Conservation (phyloP, 2,797 vertebrate genomes). For the Thalassophryne amazonica region DNA sequence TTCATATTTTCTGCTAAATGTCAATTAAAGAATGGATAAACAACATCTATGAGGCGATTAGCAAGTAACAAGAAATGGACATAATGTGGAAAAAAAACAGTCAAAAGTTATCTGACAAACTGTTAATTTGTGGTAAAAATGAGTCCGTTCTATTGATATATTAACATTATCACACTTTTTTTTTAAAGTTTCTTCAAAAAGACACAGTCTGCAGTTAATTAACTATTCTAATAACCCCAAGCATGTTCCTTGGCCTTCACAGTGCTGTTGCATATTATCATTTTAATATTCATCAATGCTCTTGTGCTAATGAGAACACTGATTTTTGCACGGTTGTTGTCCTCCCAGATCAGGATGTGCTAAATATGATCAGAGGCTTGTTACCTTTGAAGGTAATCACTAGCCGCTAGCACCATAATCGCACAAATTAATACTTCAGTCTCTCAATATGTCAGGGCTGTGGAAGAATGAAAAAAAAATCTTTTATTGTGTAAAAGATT, state of each 20-base stretch:
- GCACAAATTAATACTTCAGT: neutral
- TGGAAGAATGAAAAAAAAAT: neutral
- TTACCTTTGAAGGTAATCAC: constrained; percentile 53
- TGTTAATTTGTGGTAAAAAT: no score
- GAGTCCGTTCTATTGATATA: no score
- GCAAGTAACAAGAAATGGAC: no score
- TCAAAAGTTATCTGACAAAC: no score
- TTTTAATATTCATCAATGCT: constrained; percentile 76
- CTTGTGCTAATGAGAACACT: constrained; percentile 69
- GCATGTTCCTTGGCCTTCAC: constrained; percentile 44
- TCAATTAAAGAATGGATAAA: no score
- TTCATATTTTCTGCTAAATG: no score
- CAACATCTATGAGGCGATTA: no score
- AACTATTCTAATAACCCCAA: constrained; percentile 42
- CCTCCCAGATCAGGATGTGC: constrained; percentile 59
- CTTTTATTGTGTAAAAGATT: constrained; percentile 1
- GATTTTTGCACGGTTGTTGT: constrained; percentile 69
- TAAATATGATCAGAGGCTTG: constrained; percentile 63
- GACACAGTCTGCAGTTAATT: constrained; percentile 27
- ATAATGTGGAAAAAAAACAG: no score
- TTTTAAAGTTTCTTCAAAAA: constrained; percentile 16
- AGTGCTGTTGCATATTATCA: constrained; percentile 52
- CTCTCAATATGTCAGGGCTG: neutral
- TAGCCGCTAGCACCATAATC: constrained; percentile 20
- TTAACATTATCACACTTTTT: no score